Conservation (phyloP, 2,888 invertebrate genomes). For the Drosophila macrospina region DNA sequence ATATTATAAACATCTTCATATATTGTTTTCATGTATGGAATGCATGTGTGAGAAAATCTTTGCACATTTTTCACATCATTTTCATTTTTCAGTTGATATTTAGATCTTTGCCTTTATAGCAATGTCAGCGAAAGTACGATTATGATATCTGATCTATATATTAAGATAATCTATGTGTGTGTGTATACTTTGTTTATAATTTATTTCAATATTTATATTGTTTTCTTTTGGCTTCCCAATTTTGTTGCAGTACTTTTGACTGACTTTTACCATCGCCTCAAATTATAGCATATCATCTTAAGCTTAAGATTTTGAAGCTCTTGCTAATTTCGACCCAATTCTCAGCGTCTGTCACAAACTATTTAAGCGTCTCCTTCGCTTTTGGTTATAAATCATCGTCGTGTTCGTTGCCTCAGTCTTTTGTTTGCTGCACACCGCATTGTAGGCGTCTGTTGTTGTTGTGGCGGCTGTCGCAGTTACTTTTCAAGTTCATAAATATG, state of each 20-base stretch:
- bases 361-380: constrained; percentile 40
- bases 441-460: constrained; percentile 25
- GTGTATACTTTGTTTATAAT: not conserved
- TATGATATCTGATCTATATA: constrained; percentile 12
- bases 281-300: constrained; percentile 40
- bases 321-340: constrained; percentile 76
- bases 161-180: constrained; percentile 13
- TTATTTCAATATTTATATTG: constrained; percentile 4
- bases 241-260: constrained; percentile 9
- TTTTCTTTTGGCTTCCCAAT: not conserved
- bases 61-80: constrained; percentile 64
- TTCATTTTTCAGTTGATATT: constrained; percentile 37
- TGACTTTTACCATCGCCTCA: constrained; percentile 3
- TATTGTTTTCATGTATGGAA: constrained; percentile 43
- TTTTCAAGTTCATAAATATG: constrained; percentile 70
- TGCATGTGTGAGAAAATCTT: constrained; percentile 62
- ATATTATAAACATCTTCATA: constrained; percentile 75
- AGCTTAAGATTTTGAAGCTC: constrained; percentile 34
- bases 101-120: constrained; percentile 34
- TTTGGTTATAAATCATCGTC: constrained; percentile 67
- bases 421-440: constrained; percentile 30
- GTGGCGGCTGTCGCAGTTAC: constrained; percentile 22
- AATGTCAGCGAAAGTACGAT: constrained; percentile 64
- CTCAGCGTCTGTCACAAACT: constrained; percentile 61
- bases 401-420: constrained; percentile 53